phyloP scores from a whole-genome alignment of 2,113 vertebrate species.

The Microcebus jonahi region DNA sequence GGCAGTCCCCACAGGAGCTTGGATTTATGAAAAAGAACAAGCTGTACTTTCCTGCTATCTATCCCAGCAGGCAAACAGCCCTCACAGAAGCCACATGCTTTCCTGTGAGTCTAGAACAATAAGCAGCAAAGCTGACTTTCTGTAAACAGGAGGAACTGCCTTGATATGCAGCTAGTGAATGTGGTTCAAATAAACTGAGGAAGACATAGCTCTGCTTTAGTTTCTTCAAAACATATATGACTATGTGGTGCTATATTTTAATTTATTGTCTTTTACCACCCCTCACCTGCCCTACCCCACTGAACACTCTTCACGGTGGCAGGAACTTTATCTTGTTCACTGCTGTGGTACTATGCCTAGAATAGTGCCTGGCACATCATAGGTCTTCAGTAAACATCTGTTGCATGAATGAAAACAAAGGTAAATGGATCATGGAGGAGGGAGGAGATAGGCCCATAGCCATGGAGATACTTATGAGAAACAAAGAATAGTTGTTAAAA shows the following conservation, averaged over 20 bases:
- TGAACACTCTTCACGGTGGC: background rate
- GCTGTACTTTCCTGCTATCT: background rate
- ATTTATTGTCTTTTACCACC: background rate
- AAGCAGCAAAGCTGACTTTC: background rate
- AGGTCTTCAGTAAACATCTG: constrained; percentile 36
- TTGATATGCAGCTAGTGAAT: background rate
- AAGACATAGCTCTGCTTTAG: background rate
- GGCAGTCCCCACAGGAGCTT: background rate
- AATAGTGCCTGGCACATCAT: background rate
- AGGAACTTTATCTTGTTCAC: background rate
- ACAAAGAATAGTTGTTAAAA: constrained; percentile 9
- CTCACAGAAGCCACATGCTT: background rate
- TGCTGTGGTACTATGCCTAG: background rate
- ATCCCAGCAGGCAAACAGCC: background rate
- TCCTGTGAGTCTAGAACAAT: background rate
- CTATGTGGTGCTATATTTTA: background rate
- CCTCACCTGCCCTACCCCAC: background rate
- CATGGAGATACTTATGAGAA: background rate
- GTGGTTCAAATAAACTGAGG: background rate
- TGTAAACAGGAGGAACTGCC: background rate
- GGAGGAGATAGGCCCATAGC: background rate
- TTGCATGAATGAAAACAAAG: background rate
- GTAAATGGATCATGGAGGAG: background rate
- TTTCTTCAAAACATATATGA: constrained; percentile 14
- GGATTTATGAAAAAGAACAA: background rate